phyloP scores from a whole-genome alignment of 2,113 vertebrate species.

The Lanius collurio region DNA sequence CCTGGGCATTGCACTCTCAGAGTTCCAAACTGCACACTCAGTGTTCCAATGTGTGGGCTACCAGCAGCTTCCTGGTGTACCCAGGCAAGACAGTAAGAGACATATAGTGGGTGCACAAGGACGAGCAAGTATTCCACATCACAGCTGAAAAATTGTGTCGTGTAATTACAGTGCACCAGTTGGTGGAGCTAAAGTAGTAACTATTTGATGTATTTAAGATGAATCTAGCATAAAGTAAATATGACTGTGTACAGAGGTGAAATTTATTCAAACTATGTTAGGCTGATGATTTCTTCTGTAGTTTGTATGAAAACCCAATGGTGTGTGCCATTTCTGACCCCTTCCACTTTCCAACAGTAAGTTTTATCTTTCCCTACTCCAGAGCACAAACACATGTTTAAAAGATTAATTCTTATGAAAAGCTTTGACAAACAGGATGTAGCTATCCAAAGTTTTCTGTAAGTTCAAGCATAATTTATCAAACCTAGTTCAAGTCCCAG shows the following conservation, averaged over 20 bases:
- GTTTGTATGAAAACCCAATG: not conserved
- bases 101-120: not conserved
- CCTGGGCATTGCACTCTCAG: rapidly evolving
- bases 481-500: not conserved
- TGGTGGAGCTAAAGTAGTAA: not conserved
- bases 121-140: not conserved
- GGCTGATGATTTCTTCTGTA: not conserved
- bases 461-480: not conserved
- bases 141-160: not conserved
- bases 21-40: not conserved
- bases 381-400: not conserved
- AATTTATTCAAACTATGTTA: not conserved
- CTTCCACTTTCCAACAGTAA: not conserved
- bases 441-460: not conserved
- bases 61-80: not conserved
- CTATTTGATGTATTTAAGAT: not conserved
- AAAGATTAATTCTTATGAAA: not conserved
- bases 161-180: not conserved
- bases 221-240: not conserved
- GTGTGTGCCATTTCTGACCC: not conserved
- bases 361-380: not conserved
- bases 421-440: not conserved
- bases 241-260: not conserved
- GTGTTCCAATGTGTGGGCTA: not conserved
- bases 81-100: not conserved